Conservation (phyloP, 2,888 invertebrate genomes). For the Pristionchus japonicus region DNA sequence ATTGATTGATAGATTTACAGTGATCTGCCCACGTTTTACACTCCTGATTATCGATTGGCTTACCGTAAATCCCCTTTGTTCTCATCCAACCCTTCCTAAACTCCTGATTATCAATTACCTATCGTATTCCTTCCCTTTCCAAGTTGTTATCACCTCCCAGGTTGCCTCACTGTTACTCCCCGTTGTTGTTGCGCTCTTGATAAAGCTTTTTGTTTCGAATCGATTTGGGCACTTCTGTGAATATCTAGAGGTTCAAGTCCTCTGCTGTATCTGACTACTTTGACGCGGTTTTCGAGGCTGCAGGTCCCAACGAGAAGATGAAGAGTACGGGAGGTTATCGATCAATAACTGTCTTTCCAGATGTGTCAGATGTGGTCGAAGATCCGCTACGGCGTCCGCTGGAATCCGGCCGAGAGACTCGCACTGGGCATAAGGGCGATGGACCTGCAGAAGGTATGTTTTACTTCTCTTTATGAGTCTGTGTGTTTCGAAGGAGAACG, state of each 20-base stretch:
- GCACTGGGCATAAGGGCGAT: constrained; percentile 66
- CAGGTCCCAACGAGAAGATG: too few species aligned
- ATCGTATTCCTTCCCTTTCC: not conserved
- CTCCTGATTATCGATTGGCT: not conserved
- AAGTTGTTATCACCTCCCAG: not conserved
- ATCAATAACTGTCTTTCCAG: not conserved
- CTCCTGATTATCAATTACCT: not conserved
- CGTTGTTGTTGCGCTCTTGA: not conserved
- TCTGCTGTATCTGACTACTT: not conserved
- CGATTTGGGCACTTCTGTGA: too few species aligned
- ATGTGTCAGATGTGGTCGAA: constrained; percentile 72
- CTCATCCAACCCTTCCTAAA: not conserved
- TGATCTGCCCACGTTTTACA: too few species aligned
- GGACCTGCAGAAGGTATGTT: constrained; percentile 61
- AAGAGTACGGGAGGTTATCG: not conserved
- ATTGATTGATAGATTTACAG: not conserved
- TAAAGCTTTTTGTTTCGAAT: not conserved
- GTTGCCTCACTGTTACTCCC: not conserved
- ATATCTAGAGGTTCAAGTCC: not conserved
- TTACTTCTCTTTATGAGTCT: too few species aligned
- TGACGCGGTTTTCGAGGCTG: too few species aligned
- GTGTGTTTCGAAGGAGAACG: too few species aligned
- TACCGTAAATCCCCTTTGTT: not conserved
- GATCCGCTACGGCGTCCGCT: constrained; percentile 71
- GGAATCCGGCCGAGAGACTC: constrained; percentile 67